These are phyloP conservation scores for Phortica magna DNA, from an alignment of 2,888 invertebrate genomes.

Conservation along the genomic window DNA sequence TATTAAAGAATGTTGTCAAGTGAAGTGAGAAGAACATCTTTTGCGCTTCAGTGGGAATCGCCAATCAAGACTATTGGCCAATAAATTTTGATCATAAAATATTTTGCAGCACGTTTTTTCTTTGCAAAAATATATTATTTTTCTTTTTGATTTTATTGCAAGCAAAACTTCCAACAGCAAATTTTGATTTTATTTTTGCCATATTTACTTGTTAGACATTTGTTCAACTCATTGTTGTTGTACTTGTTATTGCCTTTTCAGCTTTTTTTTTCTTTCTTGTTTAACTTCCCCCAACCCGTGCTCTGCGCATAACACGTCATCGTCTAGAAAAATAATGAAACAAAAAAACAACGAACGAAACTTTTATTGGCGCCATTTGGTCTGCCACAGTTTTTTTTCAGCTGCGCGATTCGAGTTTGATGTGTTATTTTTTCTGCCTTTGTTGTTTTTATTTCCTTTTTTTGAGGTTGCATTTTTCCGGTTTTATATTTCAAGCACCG, in stretches of 20 bases:
- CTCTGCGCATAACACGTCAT: background rate
- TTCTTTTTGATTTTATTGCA: too few species aligned
- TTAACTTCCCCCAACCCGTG: background rate
- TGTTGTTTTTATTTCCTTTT: conserved; percentile 21
- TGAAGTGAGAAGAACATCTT: too few species aligned
- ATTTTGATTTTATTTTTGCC: background rate
- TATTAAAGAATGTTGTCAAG: too few species aligned
- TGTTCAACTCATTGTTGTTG: background rate
- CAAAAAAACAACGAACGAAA: conserved; percentile 40
- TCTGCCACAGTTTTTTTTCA: conserved; percentile 50
- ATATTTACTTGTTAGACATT: background rate
- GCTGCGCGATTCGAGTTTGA: background rate
- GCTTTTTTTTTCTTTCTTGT: background rate
- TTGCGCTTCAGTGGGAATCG: too few species aligned
- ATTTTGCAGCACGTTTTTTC: too few species aligned
- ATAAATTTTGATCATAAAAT: too few species aligned
- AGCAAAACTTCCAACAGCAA: background rate
- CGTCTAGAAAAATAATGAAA: background rate
- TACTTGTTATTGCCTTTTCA: background rate
- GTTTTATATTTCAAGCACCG: conserved; percentile 3
- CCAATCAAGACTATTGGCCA: too few species aligned
- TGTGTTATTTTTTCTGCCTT: background rate
- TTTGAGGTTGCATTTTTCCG: conserved; percentile 40
- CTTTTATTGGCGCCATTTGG: conserved; percentile 68
- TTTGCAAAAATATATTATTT: too few species aligned